Evolutionary conservation across 2,113 vertebrate species (phyloP), one percentile per base, ranked within the genome.

Genomic region (Menura novaehollandiae): DNA sequence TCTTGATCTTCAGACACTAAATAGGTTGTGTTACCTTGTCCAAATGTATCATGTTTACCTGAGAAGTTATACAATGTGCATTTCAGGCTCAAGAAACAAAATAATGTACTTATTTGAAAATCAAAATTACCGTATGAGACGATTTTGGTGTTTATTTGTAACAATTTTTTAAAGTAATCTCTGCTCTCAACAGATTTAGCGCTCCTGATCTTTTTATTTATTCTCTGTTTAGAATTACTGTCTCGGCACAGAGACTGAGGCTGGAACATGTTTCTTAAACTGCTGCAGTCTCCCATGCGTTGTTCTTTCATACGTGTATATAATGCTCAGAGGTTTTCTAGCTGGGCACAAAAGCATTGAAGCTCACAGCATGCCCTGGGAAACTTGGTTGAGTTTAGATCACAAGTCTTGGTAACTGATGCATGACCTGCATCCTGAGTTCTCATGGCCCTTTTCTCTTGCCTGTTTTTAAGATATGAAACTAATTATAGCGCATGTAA

Each of bases 371-470:
- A 41, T 64, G 55, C 62, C 85, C 79, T 92, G 83, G 89, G 95
- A 96, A 93, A 89, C 56, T 77, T 41, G 15, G 27, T 46, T 77
- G 47, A 86, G n/a, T 83, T 90, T 85, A 83, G 49, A 84, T 59
- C 11, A 2, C 59, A 69, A 82, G 49, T 88, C 51, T 69, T 60
- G 83, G 63, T 95, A 92, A 84, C 56, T 88, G 58, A 53, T 55
- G 82, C 62, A 64, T 95, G 96, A 91, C 89, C 90, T 87, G 19
- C 12, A 23, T 39, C 86, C 47, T 73, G 5, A 55, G 49, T 94
- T 97, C 85, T 95, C 92, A 91, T 53, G 91, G 55, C 75, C 69
- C 13, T 92, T 96, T 92, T 69, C 69, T 85, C 15, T 91, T 95
- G 71, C 62, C 60, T 32, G 14, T 86, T 94, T 78, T 94, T 84